Percentiles rank a stretch among this genome's conserved stretches.
Evolutionary conservation across 2,797 vertebrate genomes (phyloP).

Genomic region (Tokudaia tokunoshimensis): DNA sequence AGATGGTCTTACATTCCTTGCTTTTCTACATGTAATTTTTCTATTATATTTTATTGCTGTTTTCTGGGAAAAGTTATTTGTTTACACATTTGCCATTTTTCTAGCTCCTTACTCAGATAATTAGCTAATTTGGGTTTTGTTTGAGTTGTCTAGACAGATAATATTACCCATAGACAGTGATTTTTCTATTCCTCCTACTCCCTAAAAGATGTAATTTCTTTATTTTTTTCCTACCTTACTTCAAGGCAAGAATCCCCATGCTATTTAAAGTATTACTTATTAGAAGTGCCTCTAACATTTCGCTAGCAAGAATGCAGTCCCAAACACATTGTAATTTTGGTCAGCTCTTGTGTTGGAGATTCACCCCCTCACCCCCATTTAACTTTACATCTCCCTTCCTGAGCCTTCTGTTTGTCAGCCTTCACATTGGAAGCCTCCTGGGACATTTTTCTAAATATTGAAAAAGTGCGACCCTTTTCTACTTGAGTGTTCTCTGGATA

Average conservation of each 20-base stretch:
- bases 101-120: neutral
- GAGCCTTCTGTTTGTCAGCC: neutral
- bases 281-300: neutral
- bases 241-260: neutral
- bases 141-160: neutral
- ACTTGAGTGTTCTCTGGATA: neutral
- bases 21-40: neutral
- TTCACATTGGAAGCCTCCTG: neutral
- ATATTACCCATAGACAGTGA: neutral
- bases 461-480: neutral
- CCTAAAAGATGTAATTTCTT: constrained; percentile 27
- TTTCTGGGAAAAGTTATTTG: neutral
- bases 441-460: neutral
- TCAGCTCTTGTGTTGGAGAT: neutral
- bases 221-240: neutral
- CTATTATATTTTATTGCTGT: constrained; percentile 14
- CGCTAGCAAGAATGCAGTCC: neutral
- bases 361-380: neutral
- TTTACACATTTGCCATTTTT: neutral
- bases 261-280: constrained; percentile 35
- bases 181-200: neutral
- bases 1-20: neutral
- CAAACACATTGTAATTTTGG: constrained; percentile 15
- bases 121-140: neutral
- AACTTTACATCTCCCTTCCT: neutral